These are phyloP conservation scores for Sminthurides aquaticus DNA, from an alignment of 2,888 invertebrate species.

Conservation along the genomic window DNA sequence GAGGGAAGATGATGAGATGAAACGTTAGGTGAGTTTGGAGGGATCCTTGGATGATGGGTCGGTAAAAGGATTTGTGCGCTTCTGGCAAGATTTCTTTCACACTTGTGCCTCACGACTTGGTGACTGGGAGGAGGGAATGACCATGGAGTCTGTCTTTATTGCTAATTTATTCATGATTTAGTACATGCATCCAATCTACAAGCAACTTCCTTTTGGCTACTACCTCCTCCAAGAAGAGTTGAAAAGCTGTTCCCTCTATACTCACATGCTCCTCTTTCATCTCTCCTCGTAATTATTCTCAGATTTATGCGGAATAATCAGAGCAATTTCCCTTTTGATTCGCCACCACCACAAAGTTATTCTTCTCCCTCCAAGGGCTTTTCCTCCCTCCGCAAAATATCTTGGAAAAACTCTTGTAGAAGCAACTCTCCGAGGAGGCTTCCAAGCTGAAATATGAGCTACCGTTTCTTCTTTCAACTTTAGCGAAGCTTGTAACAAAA, in stretches of 20 bases:
- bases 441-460: no score
- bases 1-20: no score
- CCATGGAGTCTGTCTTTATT: slow-evolving; percentile 6
- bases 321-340: not conserved
- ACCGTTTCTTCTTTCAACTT: no score
- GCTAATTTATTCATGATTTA: slow-evolving; percentile 9
- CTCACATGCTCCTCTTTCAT: not conserved
- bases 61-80: no score
- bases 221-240: not conserved
- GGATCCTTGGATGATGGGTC: no score
- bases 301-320: not conserved
- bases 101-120: slow-evolving; percentile 4
- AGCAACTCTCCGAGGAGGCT: no score
- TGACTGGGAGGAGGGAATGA: slow-evolving; percentile 7
- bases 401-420: no score
- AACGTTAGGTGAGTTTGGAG: no score
- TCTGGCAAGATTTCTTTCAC: not conserved
- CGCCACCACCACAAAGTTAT: no score
- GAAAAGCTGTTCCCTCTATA: not conserved
- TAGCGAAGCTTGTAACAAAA: no score
- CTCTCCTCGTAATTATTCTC: not conserved
- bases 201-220: not conserved
- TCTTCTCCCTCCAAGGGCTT: no score
- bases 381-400: no score
- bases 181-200: not conserved